phyloP scores from a whole-genome alignment of 2,113 vertebrate species.

The Motacilla tschutschensis region DNA sequence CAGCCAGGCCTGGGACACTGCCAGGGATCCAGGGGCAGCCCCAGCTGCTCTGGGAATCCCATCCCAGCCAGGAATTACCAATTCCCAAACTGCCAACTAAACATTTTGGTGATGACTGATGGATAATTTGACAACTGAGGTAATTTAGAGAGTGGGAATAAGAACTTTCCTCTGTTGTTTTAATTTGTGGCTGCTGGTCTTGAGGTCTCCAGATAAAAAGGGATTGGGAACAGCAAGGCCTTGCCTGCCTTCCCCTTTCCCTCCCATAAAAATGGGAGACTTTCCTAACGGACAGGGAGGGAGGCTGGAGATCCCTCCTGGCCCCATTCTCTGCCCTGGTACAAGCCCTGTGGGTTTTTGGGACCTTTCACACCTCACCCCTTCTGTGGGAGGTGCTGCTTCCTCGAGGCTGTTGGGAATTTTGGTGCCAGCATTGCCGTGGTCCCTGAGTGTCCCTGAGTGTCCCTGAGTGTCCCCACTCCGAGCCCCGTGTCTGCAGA shows the following conservation, averaged over 20 bases:
- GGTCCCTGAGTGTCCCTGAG: neutral
- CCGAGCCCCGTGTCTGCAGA: too few relatives aligned
- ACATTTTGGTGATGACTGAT: neutral
- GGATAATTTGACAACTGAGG: neutral
- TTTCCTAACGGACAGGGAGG: neutral
- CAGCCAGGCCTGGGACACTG: fast-evolving
- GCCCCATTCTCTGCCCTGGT: neutral
- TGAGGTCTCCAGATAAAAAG: neutral
- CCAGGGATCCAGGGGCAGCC: neutral
- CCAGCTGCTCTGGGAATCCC: neutral
- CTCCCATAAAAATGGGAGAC: neutral
- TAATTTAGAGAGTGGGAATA: neutral
- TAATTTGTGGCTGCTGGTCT: neutral
- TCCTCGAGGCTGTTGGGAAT: fast-evolving
- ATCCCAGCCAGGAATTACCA: neutral
- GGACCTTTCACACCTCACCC: fast-evolving
- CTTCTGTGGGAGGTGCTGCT: neutral
- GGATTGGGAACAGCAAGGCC: neutral
- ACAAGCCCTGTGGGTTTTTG: neutral
- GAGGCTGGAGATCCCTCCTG: neutral
- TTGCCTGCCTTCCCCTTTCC: neutral
- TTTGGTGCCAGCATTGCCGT: fast-evolving
- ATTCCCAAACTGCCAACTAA: fast-evolving
- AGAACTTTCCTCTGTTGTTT: neutral
- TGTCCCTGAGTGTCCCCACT: neutral